Percentiles rank a stretch among this genome's conserved stretches.
Evolutionary conservation across 2,797 vertebrate species (phyloP).

Genomic region (Epinephelus coioides): DNA sequence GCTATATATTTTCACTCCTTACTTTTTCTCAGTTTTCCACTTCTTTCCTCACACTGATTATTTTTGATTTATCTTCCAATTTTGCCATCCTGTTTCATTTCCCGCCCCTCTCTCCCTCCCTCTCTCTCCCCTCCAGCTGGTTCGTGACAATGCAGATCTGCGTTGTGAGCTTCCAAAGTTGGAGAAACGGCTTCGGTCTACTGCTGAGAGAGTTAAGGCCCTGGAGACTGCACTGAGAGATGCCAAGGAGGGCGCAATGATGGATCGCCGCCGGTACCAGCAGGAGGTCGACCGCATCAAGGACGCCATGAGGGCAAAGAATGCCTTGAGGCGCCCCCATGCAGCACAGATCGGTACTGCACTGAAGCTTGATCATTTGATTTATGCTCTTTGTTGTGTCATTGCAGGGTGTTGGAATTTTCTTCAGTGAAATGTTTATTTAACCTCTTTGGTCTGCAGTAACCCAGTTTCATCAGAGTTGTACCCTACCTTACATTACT

Average conservation of each 20-base stretch:
- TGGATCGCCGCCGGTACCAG: constrained; percentile 96
- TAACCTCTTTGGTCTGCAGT: background rate
- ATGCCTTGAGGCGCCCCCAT: constrained; percentile 90
- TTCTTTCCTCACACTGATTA: background rate
- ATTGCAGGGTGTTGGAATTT: background rate
- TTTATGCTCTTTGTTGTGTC: constrained; percentile 3
- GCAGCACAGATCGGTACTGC: constrained; percentile 93
- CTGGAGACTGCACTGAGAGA: constrained; percentile 98
- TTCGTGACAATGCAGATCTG: constrained; percentile 99
- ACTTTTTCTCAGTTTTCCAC: background rate
- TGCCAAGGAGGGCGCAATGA: constrained; percentile 96
- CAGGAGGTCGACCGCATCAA: constrained; percentile 99
- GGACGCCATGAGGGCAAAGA: constrained; percentile 93
- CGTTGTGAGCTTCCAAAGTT: constrained; percentile 99
- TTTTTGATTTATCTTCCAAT: background rate
- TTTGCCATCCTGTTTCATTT: background rate
- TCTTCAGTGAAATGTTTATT: background rate
- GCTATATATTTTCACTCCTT: background rate
- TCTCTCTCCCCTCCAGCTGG: constrained; percentile 84
- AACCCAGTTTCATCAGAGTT: background rate
- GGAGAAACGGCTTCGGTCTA: constrained; percentile 98
- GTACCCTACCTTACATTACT: background rate
- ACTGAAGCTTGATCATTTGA: background rate
- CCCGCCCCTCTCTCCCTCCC: background rate
- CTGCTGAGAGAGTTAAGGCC: constrained; percentile 97